Evolutionary conservation across 1,140 invertebrate genomes (phyloP).

Genomic region (Acromyrmex heyeri): DNA sequence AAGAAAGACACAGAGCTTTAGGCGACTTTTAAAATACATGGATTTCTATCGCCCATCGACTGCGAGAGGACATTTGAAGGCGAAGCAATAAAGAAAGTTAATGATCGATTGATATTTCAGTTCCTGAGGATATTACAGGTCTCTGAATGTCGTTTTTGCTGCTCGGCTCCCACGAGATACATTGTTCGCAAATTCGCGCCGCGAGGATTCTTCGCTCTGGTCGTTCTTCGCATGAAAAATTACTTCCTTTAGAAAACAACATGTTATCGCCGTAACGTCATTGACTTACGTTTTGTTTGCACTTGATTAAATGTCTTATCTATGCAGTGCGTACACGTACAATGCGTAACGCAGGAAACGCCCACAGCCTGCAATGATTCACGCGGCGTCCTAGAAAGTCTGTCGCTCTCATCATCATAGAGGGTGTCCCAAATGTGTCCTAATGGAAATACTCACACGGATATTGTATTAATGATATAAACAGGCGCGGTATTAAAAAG

Average conservation of each 20-base stretch:
- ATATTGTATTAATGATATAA: neutral
- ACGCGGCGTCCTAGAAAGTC: constrained; percentile 65
- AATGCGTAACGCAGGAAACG: constrained; percentile 50
- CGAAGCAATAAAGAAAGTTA: neutral
- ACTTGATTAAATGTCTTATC: constrained; percentile 48
- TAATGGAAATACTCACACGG: neutral
- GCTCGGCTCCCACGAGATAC: constrained; percentile 36
- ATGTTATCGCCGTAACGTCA: neutral
- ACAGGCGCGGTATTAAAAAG: neutral
- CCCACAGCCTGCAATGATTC: constrained; percentile 68
- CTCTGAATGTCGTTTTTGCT: neutral
- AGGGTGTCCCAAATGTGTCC: constrained; percentile 17
- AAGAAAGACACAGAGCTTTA: neutral
- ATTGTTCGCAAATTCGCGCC: constrained; percentile 48
- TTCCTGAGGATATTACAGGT: neutral
- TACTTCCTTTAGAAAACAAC: constrained; percentile 61
- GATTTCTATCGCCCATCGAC: neutral
- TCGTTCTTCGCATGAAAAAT: constrained; percentile 62
- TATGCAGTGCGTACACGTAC: neutral
- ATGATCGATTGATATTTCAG: neutral
- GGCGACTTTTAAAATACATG: neutral
- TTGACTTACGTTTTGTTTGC: constrained; percentile 50
- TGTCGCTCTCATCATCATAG: neutral
- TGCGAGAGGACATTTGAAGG: no score
- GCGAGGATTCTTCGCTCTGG: neutral